These are phyloP conservation scores for Steromphala cineraria DNA, from an alignment of 2,888 invertebrate species.

Conservation along the genomic window DNA sequence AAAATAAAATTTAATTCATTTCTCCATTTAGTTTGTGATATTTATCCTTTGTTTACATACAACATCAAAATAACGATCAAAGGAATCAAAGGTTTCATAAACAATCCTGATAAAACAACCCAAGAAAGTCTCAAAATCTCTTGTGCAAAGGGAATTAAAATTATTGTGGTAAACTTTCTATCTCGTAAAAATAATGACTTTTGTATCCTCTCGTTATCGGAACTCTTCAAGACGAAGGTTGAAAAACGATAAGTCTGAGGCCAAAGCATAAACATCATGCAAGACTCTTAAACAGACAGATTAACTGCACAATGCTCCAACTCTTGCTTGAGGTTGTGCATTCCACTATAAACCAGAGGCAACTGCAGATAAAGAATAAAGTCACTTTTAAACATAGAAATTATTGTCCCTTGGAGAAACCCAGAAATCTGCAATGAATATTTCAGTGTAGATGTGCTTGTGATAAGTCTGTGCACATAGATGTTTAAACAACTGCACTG, in stretches of 20 bases:
- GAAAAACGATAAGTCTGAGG: background rate
- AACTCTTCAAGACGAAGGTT: background rate
- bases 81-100: too few species aligned
- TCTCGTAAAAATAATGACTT: background rate
- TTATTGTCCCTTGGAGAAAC: background rate
- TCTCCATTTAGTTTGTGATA: too few species aligned
- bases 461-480: too few species aligned
- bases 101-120: too few species aligned
- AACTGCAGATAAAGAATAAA: background rate
- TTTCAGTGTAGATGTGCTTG: background rate
- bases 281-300: background rate
- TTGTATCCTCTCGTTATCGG: background rate
- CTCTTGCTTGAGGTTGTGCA: background rate
- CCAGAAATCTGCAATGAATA: background rate
- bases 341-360: background rate
- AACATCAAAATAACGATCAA: too few species aligned
- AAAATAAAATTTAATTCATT: too few species aligned
- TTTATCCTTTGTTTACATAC: too few species aligned
- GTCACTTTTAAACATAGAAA: background rate
- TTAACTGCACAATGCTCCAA: background rate
- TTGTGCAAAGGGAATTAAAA: too few species aligned
- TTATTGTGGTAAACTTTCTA: background rate
- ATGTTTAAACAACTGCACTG: too few species aligned
- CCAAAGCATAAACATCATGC: background rate
- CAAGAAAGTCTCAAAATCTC: too few species aligned